These are phyloP conservation scores for Stramonita haemastoma DNA, from an alignment of 2,888 invertebrate species.

Conservation along the genomic window DNA sequence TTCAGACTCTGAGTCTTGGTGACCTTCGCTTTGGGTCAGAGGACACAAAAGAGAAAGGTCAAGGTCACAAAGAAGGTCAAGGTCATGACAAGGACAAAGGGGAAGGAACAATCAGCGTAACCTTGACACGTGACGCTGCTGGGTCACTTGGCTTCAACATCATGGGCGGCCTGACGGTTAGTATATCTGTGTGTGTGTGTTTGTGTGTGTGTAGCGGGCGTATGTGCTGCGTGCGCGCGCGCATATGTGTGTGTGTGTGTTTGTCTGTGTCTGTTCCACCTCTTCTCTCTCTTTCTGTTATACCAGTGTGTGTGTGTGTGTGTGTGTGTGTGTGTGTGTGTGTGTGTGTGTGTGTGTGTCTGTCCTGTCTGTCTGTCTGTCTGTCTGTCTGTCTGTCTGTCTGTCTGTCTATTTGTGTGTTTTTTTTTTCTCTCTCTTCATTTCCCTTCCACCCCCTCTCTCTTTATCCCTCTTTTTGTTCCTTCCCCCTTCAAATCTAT, in stretches of 20 bases:
- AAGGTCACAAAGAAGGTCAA: background rate
- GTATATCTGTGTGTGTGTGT: background rate
- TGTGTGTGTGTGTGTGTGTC: constrained; percentile 12
- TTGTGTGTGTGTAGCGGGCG: background rate
- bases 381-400: background rate
- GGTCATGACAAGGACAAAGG: background rate
- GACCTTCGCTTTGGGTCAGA: background rate
- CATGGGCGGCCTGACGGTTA: constrained; percentile 69
- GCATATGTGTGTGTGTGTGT: background rate
- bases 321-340: background rate
- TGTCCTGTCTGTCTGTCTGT: background rate
- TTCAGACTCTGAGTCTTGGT: background rate
- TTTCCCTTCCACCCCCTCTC: background rate
- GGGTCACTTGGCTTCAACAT: constrained; percentile 70
- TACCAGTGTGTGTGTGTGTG: background rate
- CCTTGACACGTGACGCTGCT: constrained; percentile 57
- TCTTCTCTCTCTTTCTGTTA: too few relatives aligned
- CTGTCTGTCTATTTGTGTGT: background rate
- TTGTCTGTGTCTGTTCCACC: background rate
- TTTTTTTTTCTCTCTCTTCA: too few relatives aligned
- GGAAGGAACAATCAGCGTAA: constrained; percentile 41
- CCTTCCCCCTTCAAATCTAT: too few relatives aligned
- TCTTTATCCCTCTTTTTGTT: background rate
- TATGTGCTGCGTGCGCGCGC: background rate
- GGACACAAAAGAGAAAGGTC: background rate